These are phyloP conservation scores for Drosophila fulvimacula DNA, from an alignment of 2,888 invertebrate species.

Conservation along the genomic window DNA sequence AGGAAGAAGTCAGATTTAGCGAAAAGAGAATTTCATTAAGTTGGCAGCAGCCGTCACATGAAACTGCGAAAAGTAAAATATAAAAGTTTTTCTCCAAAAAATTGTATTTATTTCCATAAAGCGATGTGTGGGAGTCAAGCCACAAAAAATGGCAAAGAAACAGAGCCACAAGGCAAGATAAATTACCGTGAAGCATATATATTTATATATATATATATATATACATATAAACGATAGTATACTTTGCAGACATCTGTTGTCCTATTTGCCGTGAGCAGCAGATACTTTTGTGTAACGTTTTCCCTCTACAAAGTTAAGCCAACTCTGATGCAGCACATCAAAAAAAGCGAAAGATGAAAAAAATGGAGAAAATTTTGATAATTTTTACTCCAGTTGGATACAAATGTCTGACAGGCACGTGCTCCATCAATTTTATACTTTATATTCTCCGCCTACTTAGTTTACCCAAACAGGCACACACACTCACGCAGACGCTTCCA, in stretches of 20 bases:
- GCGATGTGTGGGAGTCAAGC: conserved; percentile 27
- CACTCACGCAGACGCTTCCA: conserved; percentile 28
- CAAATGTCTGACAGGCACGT: conserved; percentile 53
- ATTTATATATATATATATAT: neutral
- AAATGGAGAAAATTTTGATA: conserved; percentile 26
- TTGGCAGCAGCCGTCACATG: conserved; percentile 61
- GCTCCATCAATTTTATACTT: conserved; percentile 72
- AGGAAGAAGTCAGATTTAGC: conserved; percentile 2
- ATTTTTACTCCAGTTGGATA: conserved; percentile 40
- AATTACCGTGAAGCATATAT: conserved; percentile 29
- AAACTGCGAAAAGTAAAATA: conserved; percentile 59
- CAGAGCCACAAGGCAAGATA: conserved; percentile 30
- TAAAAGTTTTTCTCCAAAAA: conserved; percentile 54
- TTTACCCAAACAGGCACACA: conserved; percentile 20
- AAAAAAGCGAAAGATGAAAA: conserved; percentile 4
- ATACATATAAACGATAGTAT: neutral
- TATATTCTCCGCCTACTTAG: conserved; percentile 34
- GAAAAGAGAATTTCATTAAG: conserved; percentile 65
- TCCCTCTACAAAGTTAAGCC: conserved; percentile 13
- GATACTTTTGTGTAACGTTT: conserved; percentile 23
- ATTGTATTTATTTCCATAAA: conserved; percentile 34
- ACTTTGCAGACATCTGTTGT: conserved; percentile 42
- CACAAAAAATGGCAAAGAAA: conserved; percentile 16
- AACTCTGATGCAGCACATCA: conserved; percentile 19
- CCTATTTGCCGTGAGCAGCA: conserved; percentile 28